phyloP scores from a whole-genome alignment of 2,888 invertebrate species.

The Chaetoderma sp. region DNA sequence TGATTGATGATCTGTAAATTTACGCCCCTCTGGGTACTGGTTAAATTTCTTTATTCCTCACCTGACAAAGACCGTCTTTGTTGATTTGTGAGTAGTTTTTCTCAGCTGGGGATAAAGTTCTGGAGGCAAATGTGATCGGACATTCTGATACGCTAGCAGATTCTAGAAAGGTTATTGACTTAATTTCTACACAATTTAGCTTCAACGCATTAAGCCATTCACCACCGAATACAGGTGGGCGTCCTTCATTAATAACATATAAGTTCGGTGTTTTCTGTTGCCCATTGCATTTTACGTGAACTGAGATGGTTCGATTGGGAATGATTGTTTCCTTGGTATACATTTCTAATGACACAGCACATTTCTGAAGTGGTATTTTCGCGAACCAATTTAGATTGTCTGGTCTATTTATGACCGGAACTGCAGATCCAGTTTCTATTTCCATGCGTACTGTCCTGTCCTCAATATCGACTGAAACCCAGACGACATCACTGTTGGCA shows the following conservation, averaged over 20 bases:
- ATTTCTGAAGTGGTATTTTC: too few species aligned
- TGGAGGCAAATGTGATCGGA: conserved; percentile 67
- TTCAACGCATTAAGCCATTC: conserved; percentile 25
- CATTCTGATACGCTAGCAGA: too few species aligned
- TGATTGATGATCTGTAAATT: conserved; percentile 68
- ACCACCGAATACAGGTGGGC: conserved; percentile 30
- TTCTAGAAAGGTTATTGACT: too few species aligned
- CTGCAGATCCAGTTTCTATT: conserved; percentile 18
- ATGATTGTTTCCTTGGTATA: too few species aligned
- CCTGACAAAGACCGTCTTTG: conserved; percentile 65
- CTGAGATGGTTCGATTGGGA: too few species aligned
- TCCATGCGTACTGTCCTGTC: too few species aligned
- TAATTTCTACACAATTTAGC: too few species aligned
- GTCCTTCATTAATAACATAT: conserved; percentile 26
- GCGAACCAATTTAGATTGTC: too few species aligned
- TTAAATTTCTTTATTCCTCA: conserved; percentile 66
- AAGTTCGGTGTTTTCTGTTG: conserved; percentile 11
- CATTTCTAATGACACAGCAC: too few species aligned
- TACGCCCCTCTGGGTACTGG: conserved; percentile 60
- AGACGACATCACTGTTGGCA: conserved; percentile 6
- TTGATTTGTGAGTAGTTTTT: conserved; percentile 64
- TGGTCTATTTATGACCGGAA: too few species aligned
- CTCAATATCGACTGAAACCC: conserved; percentile 15
- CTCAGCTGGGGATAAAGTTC: conserved; percentile 67
- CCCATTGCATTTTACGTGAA: conserved; percentile 11